Evolutionary conservation across 2,888 invertebrate species (phyloP), one percentile per base, ranked within the genome.

Genomic region (Esperia sulphurella): DNA sequence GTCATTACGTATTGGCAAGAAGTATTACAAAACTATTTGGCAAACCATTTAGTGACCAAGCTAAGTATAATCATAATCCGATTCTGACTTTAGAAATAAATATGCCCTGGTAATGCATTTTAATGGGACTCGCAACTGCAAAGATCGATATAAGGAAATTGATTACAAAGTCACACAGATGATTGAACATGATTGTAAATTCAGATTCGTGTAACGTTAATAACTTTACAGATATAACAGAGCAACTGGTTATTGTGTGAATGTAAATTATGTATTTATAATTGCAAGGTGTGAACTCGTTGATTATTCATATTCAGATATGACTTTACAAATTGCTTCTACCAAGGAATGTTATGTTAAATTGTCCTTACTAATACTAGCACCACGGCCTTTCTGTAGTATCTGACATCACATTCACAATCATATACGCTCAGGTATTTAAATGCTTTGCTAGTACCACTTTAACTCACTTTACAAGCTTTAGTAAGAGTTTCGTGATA

Each of bases 1-100:
- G 51, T 51, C 46, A 48, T 52, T 46, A 57, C 53, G 57, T 58
- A 73, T 68, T 79, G 82, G 82, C 82, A 82, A 82, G 81, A 79
- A 66, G 65, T 58, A 60, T 61, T 61, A 62, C 51, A 50, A 54
- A 48, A 54, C 58, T 66, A 63, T 75, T 74, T 74, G 76, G 73
- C 72, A 73, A 75, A 71, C 58, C 55, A 65, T 59, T 55, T 53
- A 52, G 46, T 54, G 1, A 45, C 54, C 54, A 66, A 68, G 63
- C 63, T 46, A 9, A 61, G 55, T 56, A 53, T 58, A 56, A 21
- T 21, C 3, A 21, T 3, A 5, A 21, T 21, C 5, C 21, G 21
- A 21, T 21, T 3, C 3, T 21, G 5, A 21, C 5, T 21, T 21
- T 3, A 21, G 21, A 21, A 21, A 21, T n/a, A n/a, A 21, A 3